Percentiles rank a stretch among this genome's conserved stretches.
Evolutionary conservation across 2,888 invertebrate genomes (phyloP).

Genomic region (Ophonus ardosiacus): DNA sequence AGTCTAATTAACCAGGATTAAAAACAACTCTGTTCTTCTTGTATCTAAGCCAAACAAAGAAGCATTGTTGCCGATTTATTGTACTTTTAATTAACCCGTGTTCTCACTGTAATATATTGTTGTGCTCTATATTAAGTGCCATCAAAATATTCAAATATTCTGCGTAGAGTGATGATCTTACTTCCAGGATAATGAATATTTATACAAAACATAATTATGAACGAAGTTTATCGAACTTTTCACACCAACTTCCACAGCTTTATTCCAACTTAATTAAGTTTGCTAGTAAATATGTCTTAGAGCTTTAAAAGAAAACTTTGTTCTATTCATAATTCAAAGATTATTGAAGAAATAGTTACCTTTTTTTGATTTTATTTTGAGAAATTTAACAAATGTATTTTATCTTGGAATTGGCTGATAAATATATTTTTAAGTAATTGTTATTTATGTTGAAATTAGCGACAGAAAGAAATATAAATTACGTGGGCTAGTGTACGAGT

Average conservation of each 20-base stretch:
- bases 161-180: slow-evolving; percentile 34
- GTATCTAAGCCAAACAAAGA: slow-evolving; percentile 43
- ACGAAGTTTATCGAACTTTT: slow-evolving; percentile 32
- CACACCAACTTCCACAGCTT: slow-evolving; percentile 19
- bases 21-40: slow-evolving; percentile 54
- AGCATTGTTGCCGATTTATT: slow-evolving; percentile 54
- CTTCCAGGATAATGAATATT: slow-evolving; percentile 39
- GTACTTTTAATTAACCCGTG: slow-evolving; percentile 52
- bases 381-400: too few relatives aligned
- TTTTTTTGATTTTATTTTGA: too few relatives aligned
- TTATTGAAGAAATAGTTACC: too few relatives aligned
- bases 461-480: too few relatives aligned
- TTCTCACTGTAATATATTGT: slow-evolving; percentile 52
- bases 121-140: slow-evolving; percentile 50
- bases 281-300: slow-evolving; percentile 13
- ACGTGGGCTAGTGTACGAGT: too few relatives aligned
- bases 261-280: slow-evolving; percentile 30
- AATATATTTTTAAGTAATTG: too few relatives aligned
- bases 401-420: too few relatives aligned
- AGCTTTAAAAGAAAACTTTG: slow-evolving; percentile 12
- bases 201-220: slow-evolving; percentile 43
- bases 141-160: slow-evolving; percentile 45
- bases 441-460: too few relatives aligned
- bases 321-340: background rate
- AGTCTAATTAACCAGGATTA: slow-evolving; percentile 54